These are phyloP conservation scores for Pempheris klunzingeri DNA, from an alignment of 2,797 vertebrate genomes.

Conservation along the genomic window DNA sequence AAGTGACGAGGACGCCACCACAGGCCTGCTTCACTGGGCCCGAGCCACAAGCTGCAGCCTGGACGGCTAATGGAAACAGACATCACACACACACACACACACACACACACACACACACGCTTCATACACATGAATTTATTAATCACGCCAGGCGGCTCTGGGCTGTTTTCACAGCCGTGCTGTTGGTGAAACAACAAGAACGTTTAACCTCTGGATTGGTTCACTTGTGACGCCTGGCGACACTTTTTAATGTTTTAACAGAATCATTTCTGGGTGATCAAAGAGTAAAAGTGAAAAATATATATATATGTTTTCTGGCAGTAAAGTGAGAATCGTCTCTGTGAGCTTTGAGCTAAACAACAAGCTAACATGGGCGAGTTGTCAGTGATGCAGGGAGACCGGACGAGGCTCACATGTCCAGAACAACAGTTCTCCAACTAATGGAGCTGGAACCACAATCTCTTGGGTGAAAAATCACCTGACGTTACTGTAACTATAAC, in stretches of 20 bases:
- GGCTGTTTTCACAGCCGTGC: background rate
- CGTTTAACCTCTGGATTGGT: conserved; percentile 9
- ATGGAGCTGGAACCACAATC: too few relatives aligned
- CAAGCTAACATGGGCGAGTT: too few relatives aligned
- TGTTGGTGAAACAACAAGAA: conserved; percentile 11
- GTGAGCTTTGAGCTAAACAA: too few relatives aligned
- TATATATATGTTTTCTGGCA: too few relatives aligned
- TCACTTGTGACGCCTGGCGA: background rate
- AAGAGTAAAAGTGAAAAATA: background rate
- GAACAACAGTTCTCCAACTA: too few relatives aligned
- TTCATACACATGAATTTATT: background rate
- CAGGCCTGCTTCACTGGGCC: background rate
- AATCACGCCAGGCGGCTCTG: conserved; percentile 8
- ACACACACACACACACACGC: conserved; percentile 8
- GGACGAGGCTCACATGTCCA: too few relatives aligned
- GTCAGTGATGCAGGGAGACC: too few relatives aligned
- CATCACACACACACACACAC: conserved; percentile 3
- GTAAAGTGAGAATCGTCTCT: too few relatives aligned
- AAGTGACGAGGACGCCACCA: background rate
- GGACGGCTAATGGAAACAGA: background rate
- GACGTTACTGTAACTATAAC: too few relatives aligned
- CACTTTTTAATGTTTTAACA: background rate
- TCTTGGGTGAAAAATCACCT: too few relatives aligned
- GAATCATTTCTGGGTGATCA: background rate
- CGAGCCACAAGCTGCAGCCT: background rate